Conservation (phyloP, 1,140 invertebrate genomes). For the Nomia melanderi region DNA sequence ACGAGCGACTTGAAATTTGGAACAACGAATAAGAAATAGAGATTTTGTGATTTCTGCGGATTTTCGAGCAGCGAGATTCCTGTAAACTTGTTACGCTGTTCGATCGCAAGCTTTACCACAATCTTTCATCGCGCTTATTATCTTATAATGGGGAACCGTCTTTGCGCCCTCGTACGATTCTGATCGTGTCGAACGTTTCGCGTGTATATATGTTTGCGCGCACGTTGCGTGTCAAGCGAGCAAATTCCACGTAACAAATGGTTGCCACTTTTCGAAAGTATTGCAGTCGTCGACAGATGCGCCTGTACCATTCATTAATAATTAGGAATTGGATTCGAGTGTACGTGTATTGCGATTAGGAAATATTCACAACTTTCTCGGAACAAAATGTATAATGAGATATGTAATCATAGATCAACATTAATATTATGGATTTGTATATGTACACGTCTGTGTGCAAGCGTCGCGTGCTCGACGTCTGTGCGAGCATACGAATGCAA, state of each 20-base stretch:
- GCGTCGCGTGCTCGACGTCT: not conserved
- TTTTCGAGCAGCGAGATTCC: not conserved
- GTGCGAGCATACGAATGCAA: not conserved
- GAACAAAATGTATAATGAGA: conserved; percentile 56
- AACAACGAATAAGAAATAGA: not conserved
- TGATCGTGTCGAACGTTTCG: not conserved
- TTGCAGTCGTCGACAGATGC: not conserved
- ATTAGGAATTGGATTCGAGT: conserved; percentile 45
- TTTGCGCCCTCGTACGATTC: not conserved
- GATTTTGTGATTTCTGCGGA: not conserved
- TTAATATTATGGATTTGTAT: conserved; percentile 41
- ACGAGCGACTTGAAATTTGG: not conserved
- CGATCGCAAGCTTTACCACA: not conserved
- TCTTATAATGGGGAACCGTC: not conserved
- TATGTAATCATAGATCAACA: conserved; percentile 55
- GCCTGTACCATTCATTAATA: conserved; percentile 6
- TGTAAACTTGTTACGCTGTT: not conserved
- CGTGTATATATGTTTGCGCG: too few species aligned
- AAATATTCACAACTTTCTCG: conserved; percentile 62
- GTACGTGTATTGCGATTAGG: conserved; percentile 47
- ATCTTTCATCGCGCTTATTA: not conserved
- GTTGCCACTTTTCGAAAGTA: not conserved
- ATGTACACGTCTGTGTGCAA: conserved; percentile 27
- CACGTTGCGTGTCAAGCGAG: not conserved
- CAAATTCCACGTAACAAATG: not conserved